Conservation (phyloP, 2,797 vertebrate genomes). For the Sebastes nivosus region DNA sequence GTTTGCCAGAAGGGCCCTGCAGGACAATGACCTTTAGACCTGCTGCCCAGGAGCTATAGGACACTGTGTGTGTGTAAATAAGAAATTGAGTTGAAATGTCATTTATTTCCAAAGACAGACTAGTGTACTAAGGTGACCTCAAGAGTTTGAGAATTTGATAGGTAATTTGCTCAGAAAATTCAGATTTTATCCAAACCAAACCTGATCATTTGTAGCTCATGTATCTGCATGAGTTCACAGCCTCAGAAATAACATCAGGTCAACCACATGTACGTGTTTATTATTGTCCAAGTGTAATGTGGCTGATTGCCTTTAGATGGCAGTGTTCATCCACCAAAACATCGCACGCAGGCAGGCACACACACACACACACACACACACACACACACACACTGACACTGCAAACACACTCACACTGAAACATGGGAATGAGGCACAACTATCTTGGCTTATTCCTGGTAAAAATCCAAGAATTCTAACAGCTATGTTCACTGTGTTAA, state of each 20-base stretch:
- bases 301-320: slow-evolving; percentile 50
- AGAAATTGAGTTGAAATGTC: not conserved
- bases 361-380: not conserved
- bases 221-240: not conserved
- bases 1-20: slow-evolving; percentile 60
- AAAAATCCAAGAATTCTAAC: not conserved
- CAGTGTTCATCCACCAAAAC: slow-evolving; percentile 60
- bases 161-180: not conserved
- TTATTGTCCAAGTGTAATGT: slow-evolving; percentile 16
- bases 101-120: not conserved
- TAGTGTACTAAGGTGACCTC: not conserved
- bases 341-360: not conserved
- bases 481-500: not conserved
- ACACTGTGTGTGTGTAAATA: not conserved
- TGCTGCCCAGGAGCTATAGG: slow-evolving; percentile 42
- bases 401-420: not conserved
- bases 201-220: not conserved
- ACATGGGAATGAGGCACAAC: not conserved
- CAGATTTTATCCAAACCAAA: not conserved
- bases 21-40: slow-evolving; percentile 54
- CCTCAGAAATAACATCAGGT: not conserved
- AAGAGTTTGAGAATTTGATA: not conserved
- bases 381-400: not conserved
- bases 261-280: not conserved
- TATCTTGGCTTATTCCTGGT: not conserved